phyloP scores from a whole-genome alignment of 2,113 vertebrate genomes.

The Calyptommatus sinebrachiatus region DNA sequence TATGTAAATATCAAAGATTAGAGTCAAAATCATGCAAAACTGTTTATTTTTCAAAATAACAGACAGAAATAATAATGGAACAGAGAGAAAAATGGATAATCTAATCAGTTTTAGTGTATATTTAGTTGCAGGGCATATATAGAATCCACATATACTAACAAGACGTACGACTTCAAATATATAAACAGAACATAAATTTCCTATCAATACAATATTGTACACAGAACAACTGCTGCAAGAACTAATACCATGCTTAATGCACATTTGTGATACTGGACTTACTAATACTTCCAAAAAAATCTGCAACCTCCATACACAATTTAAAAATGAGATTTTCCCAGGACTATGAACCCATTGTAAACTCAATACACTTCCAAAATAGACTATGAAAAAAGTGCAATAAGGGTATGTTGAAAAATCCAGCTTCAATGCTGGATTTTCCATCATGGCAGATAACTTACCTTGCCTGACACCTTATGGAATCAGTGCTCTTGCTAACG shows the following conservation, averaged over 20 bases:
- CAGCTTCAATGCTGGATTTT: too few species aligned
- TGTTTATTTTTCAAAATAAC: too few species aligned
- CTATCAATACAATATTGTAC: not conserved
- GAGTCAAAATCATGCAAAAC: too few species aligned
- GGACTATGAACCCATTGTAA: too few species aligned
- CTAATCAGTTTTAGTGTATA: not conserved
- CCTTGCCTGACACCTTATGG: too few species aligned
- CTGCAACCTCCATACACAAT: not conserved
- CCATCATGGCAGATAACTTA: too few species aligned
- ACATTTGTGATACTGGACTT: too few species aligned
- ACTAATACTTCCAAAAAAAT: not conserved
- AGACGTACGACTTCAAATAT: not conserved
- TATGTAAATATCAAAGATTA: not conserved
- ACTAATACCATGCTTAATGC: not conserved
- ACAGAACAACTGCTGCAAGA: not conserved
- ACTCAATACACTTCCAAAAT: not conserved
- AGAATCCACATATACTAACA: not conserved
- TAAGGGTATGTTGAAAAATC: too few species aligned
- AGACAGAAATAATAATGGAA: not conserved
- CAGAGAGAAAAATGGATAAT: not conserved
- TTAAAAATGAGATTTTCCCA: not conserved
- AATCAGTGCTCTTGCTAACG: too few species aligned
- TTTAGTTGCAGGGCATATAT: not conserved
- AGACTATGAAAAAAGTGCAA: conserved; percentile 5
- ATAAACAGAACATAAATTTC: not conserved